phyloP scores from a whole-genome alignment of 2,888 invertebrate genomes.

The Drosophila suboccidentalis region DNA sequence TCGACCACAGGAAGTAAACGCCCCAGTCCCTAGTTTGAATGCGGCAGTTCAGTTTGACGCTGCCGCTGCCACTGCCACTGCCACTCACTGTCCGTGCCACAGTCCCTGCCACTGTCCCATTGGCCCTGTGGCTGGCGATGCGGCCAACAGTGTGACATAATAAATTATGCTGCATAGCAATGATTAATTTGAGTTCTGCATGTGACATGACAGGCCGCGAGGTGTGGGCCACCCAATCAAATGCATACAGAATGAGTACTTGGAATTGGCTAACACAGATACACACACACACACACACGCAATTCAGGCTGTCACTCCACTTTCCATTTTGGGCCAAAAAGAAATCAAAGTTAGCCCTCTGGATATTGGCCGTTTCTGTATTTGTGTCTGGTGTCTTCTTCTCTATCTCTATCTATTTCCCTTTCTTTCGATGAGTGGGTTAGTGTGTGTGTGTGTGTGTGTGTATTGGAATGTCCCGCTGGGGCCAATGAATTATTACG shows the following conservation, averaged over 20 bases:
- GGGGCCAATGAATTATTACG: conserved; percentile 76
- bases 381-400: conserved; percentile 35
- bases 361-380: conserved; percentile 48
- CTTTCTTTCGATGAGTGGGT: conserved; percentile 14
- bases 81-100: not conserved
- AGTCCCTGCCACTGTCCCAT: conserved; percentile 1
- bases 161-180: conserved; percentile 80
- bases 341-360: conserved; percentile 63
- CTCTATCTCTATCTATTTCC: conserved; percentile 14
- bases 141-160: conserved; percentile 76
- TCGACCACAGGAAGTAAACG: conserved; percentile 74
- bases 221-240: conserved; percentile 63
- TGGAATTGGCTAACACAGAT: conserved; percentile 51
- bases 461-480: conserved; percentile 55
- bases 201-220: conserved; percentile 66
- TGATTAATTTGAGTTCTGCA: conserved; percentile 77
- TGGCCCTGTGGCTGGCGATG: conserved; percentile 24
- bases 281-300: conserved; percentile 16
- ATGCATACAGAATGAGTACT: conserved; percentile 74
- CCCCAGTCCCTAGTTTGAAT: conserved; percentile 28
- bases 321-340: conserved; percentile 36
- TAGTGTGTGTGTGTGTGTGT: conserved; percentile 19
- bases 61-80: not conserved
- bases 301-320: conserved; percentile 14
- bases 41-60: conserved; percentile 41